Evolutionary conservation across 2,113 vertebrate species (phyloP).

Genomic region (Urocitellus parryii): DNA sequence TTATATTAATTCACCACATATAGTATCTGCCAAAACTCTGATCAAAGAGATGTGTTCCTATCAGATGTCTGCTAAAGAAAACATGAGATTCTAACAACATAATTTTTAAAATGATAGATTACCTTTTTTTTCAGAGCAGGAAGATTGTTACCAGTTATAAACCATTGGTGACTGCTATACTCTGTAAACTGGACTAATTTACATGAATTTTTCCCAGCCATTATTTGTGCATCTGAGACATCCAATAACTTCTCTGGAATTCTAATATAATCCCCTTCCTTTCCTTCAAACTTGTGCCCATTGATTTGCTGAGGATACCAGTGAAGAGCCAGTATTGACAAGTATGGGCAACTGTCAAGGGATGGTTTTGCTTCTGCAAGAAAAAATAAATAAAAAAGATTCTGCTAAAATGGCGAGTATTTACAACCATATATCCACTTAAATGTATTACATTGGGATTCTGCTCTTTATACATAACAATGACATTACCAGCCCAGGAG

Average conservation of each 20-base stretch:
- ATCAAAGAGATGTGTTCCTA: not conserved
- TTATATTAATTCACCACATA: not conserved
- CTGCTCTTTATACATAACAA: not conserved
- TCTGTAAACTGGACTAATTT: slow-evolving; percentile 93
- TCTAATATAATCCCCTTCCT: slow-evolving; percentile 93
- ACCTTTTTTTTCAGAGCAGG: slow-evolving; percentile 95
- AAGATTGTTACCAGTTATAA: slow-evolving; percentile 88
- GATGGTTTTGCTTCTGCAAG: slow-evolving; percentile 91
- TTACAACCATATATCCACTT: too few relatives aligned
- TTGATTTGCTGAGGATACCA: slow-evolving; percentile 98
- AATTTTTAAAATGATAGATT: slow-evolving; percentile 40
- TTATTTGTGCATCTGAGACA: slow-evolving; percentile 83
- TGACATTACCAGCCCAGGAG: not conserved
- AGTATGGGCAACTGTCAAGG: slow-evolving; percentile 94
- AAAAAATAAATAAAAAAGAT: slow-evolving; percentile 58
- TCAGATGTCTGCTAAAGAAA: not conserved
- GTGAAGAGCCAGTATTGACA: slow-evolving; percentile 93
- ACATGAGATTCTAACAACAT: slow-evolving; percentile 6
- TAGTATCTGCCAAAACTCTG: not conserved
- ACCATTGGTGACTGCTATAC: slow-evolving; percentile 97
- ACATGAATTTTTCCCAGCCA: slow-evolving; percentile 84
- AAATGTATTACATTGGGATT: not conserved
- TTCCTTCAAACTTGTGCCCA: slow-evolving; percentile 94
- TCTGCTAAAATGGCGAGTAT: not conserved
- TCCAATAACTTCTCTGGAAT: slow-evolving; percentile 92